Evolutionary conservation across 1,140 invertebrate species (phyloP).

Genomic region (Nylanderia fulva): DNA sequence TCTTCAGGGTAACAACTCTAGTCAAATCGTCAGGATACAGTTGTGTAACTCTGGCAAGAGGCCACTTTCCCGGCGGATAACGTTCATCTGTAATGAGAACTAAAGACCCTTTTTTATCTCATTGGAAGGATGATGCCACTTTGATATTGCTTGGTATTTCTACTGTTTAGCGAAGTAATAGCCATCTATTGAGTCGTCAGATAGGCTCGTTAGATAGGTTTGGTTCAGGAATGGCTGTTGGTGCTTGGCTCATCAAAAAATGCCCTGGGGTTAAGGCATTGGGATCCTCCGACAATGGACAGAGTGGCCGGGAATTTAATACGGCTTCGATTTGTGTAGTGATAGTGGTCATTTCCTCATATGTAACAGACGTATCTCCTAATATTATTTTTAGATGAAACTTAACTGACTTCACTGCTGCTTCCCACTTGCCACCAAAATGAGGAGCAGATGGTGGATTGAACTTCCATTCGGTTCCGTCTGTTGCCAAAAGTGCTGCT

Average conservation of each 20-base stretch:
- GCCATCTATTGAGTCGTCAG: no score
- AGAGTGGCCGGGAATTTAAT: constrained; percentile 67
- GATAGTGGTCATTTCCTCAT: neutral
- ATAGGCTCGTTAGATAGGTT: no score
- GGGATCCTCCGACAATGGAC: neutral
- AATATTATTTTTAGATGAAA: neutral
- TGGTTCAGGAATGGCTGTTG: no score
- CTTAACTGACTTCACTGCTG: neutral
- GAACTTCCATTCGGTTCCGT: neutral
- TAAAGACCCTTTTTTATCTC: no score
- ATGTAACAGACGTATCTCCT: neutral
- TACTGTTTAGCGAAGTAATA: no score
- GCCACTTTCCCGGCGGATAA: no score
- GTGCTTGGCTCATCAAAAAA: no score
- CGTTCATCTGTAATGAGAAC: no score
- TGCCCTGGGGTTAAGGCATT: neutral
- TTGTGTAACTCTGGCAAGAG: neutral
- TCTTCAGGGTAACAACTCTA: neutral
- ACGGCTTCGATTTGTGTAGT: constrained; percentile 1
- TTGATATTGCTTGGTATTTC: no score
- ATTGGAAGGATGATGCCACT: no score
- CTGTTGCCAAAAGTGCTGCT: neutral
- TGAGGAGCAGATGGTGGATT: neutral
- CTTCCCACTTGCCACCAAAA: constrained; percentile 7
- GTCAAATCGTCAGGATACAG: neutral